Percentiles rank a stretch among this genome's conserved stretches.
Evolutionary conservation across 1,140 invertebrate species (phyloP).

Genomic region (Conopomorpha cramerella): DNA sequence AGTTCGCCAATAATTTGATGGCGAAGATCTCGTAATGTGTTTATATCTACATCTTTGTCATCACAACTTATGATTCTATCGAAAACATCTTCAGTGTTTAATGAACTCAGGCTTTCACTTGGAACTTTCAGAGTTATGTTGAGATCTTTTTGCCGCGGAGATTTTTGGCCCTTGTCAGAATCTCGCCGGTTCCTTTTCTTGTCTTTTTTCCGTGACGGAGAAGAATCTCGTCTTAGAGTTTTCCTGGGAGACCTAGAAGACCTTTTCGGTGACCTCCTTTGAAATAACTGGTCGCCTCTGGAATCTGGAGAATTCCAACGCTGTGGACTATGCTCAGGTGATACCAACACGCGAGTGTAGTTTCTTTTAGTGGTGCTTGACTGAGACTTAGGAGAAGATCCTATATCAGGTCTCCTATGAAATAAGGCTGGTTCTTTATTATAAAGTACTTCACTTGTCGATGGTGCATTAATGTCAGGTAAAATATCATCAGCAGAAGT

Average conservation of each 20-base stretch:
- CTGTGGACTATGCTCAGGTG: constrained; percentile 22
- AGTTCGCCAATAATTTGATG: constrained; percentile 40
- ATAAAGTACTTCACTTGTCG: too few relatives aligned
- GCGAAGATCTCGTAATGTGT: constrained; percentile 33
- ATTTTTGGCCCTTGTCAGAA: constrained; percentile 5
- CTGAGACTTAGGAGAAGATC: constrained; percentile 10
- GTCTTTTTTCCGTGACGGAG: constrained; percentile 25
- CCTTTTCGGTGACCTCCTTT: constrained; percentile 16
- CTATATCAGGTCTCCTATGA: constrained; percentile 33
- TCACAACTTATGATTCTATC: constrained; percentile 43
- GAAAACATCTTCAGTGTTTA: constrained; percentile 44
- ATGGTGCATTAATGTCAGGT: too few relatives aligned
- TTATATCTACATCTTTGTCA: constrained; percentile 43
- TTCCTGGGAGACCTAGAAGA: constrained; percentile 9
- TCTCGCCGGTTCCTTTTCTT: constrained; percentile 15
- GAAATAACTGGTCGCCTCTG: constrained; percentile 22
- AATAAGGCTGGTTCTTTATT: constrained; percentile 45
- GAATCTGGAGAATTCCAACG: constrained; percentile 12
- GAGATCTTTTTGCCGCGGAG: constrained; percentile 19
- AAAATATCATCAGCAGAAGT: constrained; percentile 19
- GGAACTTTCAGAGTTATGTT: constrained; percentile 49
- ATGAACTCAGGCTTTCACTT: constrained; percentile 35
- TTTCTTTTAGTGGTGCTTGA: constrained; percentile 15
- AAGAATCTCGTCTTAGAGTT: constrained; percentile 11
- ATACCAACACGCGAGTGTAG: constrained; percentile 40